Percentiles rank a stretch among this genome's conserved stretches.
Conservation (phyloP, 2,113 vertebrate species). For the Artemisiospiza belli region DNA sequence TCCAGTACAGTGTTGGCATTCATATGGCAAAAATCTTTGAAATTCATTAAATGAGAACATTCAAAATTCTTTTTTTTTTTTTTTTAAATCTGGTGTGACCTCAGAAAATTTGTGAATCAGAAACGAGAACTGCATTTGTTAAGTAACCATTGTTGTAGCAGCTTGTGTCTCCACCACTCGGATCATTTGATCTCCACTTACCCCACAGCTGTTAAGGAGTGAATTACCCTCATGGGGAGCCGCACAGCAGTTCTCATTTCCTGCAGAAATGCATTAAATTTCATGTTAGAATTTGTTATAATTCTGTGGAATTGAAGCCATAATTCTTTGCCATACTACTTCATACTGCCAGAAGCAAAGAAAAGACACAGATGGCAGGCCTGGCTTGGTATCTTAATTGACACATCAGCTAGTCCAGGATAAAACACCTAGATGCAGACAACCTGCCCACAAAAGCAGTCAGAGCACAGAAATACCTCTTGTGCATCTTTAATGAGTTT, state of each 20-base stretch:
- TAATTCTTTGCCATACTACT: not conserved
- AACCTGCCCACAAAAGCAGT: not conserved
- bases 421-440: not conserved
- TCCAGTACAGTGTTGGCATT: rapidly evolving
- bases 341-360: not conserved
- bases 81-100: not conserved
- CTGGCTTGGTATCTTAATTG: not conserved
- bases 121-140: not conserved
- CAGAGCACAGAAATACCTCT: not conserved
- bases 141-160: not conserved
- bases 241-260: not conserved
- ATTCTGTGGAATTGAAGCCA: not conserved
- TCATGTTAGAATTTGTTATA: not conserved
- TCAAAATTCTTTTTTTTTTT: not conserved
- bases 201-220: not conserved
- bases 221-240: not conserved
- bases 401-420: not conserved
- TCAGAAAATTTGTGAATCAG: not conserved
- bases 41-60: not conserved
- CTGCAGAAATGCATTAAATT: not conserved
- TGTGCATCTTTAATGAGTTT: not conserved
- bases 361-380: not conserved
- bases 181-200: not conserved
- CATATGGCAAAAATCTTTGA: not conserved
- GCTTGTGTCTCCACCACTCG: not conserved